Base-by-base conservation (phyloP, 2,797 vertebrate genomes). In the Danio tinwini region DNA sequence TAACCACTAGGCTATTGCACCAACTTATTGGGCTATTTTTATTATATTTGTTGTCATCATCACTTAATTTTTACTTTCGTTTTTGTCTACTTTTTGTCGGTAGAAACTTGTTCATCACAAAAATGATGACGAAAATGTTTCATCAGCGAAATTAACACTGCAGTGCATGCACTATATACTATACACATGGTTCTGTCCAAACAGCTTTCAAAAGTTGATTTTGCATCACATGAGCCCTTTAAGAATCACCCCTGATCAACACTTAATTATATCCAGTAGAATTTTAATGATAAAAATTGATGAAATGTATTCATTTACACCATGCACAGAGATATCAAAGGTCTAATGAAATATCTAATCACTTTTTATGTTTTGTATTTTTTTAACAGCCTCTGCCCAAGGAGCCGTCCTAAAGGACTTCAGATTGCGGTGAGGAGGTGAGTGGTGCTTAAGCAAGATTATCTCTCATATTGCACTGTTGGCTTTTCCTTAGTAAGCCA, bases 381-480 rank as follows among this genome's bases (percentile, higher is more conserved):
- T 82, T 11, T 90, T 89, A 29, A n/a, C 86, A 94, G 94, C 94
- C 94, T 87, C 91, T 94, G 88, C 94, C 94, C 81, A 95, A 94
- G 91, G 94, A 94, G 86, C 94, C 94, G 0, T 94, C 94, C 85
- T 95, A 95, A 92, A 91, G 75, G 87, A 83, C 75, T 78, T 81
- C 82, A 76, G 83, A 73, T 83, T 83, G 82, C 87, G 55, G 84
- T 85, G 86, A 76, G 87, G 87, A 91, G 82, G 90, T 91, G 81
- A 89, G 82, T 83, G 4, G 49, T 12, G 49, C 59, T 78, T 50
- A 44, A 17, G 42, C 5, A 11, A 50, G 76, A 61, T 12, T 83
- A 82, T 53, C n/a, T 68, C 73, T 40, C 44, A 70, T 74, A 55
- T 78, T 12, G 13, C 14, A 67, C 11, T 53, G 65, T 65, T 59